A percentile compares a stretch with the other conserved stretches of the same genome.
phyloP scores from a whole-genome alignment of 2,888 invertebrate genomes.

The Alviniconcha strummeri region DNA sequence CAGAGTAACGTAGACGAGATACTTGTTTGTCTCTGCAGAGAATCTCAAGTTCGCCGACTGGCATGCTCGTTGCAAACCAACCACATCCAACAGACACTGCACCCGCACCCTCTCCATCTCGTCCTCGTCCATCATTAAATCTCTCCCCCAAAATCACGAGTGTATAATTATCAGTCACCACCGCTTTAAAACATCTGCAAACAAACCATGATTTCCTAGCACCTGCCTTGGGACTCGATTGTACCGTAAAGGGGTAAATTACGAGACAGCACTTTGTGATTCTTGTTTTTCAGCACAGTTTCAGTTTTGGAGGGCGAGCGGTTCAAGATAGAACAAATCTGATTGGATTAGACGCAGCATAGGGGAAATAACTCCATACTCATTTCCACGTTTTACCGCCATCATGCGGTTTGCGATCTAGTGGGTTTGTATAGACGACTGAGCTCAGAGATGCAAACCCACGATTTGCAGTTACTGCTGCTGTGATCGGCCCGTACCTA shows the following conservation, averaged over 20 bases:
- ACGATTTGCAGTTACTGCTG: too few species aligned
- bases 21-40: constrained; percentile 62
- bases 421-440: too few species aligned
- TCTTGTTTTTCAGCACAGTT: background rate
- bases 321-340: background rate
- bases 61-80: constrained; percentile 58
- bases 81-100: constrained; percentile 57
- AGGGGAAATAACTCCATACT: constrained; percentile 10
- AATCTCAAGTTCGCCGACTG: constrained; percentile 55
- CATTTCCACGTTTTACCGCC: background rate
- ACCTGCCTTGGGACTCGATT: background rate
- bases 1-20: constrained; percentile 59
- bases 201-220: background rate
- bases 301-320: constrained; percentile 26
- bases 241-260: too few species aligned
- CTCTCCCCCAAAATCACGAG: too few species aligned
- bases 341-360: background rate
- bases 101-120: constrained; percentile 41
- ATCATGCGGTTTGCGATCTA: background rate
- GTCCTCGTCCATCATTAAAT: constrained; percentile 14
- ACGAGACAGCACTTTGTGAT: too few species aligned
- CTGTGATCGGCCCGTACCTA: too few species aligned
- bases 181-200: too few species aligned
- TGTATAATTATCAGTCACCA: too few species aligned
- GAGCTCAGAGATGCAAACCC: too few species aligned